These are phyloP conservation scores for Protobothrops mucrosquamatus DNA, from an alignment of 2,113 vertebrate genomes.

Conservation along the genomic window DNA sequence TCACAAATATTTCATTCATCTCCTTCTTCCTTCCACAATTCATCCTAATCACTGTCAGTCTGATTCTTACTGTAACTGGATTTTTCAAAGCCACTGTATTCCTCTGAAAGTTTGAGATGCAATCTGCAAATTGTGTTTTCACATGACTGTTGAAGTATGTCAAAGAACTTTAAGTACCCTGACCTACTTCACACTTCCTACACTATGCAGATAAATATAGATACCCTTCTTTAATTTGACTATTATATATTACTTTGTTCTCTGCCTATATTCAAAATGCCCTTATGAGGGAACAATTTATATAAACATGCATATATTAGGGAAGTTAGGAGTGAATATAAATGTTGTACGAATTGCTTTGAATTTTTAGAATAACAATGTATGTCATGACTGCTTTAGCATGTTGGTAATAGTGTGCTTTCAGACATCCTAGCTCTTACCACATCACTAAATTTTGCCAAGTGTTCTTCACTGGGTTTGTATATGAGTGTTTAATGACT, in stretches of 20 bases:
- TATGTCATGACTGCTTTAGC: neutral
- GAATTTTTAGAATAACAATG: neutral
- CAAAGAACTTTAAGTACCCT: neutral
- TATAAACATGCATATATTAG: neutral
- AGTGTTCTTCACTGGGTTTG: neutral
- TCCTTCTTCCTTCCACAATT: neutral
- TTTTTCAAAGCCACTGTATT: neutral
- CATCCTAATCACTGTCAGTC: neutral
- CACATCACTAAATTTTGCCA: neutral
- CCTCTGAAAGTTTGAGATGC: neutral
- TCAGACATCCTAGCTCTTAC: neutral
- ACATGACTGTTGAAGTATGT: neutral
- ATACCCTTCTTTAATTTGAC: neutral
- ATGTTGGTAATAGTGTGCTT: neutral
- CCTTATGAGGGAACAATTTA: neutral
- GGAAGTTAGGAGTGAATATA: neutral
- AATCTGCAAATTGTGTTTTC: neutral
- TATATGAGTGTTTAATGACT: neutral
- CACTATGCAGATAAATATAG: neutral
- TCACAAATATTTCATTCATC: neutral
- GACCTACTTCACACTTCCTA: neutral
- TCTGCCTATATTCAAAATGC: neutral
- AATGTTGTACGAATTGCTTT: neutral
- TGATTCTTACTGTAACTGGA: neutral
- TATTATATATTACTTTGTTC: neutral